Evolutionary conservation across 2,888 invertebrate species (phyloP), one percentile per base, ranked within the genome.

Genomic region (Dasysyrphus albostriatus): DNA sequence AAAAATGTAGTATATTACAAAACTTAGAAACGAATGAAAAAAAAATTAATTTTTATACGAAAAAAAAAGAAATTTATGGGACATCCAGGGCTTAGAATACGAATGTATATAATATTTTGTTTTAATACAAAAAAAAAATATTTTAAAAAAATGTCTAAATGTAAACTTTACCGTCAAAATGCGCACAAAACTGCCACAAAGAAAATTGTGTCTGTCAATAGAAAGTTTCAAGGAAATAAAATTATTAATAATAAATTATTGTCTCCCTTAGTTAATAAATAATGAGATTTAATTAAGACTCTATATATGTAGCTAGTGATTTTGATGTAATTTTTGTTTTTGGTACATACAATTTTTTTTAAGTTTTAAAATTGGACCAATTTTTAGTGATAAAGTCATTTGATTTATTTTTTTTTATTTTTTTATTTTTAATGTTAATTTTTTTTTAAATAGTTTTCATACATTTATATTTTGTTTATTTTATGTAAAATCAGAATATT

Each of bases 71-170:
- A 73, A 47, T 51, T 37, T 51, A 81, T 76, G 77, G 85, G 85
- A 85, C 61, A 85, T 85, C 85, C 85, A 85, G 85, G 81, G 77
- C 82, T 19, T 78, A 85, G 77, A 73, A 82, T 85, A 74, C 77
- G 63, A 42, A 59, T 82, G 70, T 82, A 82, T 56, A 85, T 67
- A 83, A 29, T 72, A 65, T 65, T 39, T 37, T 61, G 24, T 51
- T 29, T 56, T n/a, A 42, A 70, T 32, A n/a, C 12, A 61, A 24
- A 58, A 69, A 49, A 16, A 24, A 24, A 24, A 24, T 24, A 59
- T n/a, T n/a, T n/a, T n/a, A n/a, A n/a, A n/a, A 63, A 19, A 51
- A 51, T 12, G 2, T 44, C 37, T 34, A 3, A 65, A 49, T 14
- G 7, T 34, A 39, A 29, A 29, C 37, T 24, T 47, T 19, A 63